Evolutionary conservation across 2,113 vertebrate species (phyloP).

Genomic region (Monopterus albus): DNA sequence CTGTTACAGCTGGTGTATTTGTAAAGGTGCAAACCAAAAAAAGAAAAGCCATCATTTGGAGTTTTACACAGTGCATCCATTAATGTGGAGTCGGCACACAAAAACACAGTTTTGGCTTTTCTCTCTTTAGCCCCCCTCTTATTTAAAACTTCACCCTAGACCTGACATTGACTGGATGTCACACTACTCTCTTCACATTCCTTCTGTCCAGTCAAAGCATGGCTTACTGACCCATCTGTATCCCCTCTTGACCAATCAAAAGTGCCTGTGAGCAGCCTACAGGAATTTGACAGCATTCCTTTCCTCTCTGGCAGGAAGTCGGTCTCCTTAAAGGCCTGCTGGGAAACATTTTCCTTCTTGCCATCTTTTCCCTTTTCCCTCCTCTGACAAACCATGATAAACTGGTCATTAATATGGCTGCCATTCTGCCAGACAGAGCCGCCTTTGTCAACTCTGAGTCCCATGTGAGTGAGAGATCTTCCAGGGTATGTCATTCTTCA

Average conservation of each 20-base stretch:
- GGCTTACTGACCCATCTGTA: constrained; percentile 57
- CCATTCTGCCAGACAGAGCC: constrained; percentile 66
- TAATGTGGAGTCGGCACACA: too few relatives aligned
- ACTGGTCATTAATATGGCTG: constrained; percentile 75
- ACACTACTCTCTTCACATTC: constrained; percentile 39
- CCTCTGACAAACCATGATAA: constrained; percentile 70
- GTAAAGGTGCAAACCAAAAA: background rate
- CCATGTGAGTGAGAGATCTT: constrained; percentile 65
- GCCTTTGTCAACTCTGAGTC: constrained; percentile 68
- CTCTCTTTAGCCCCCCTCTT: background rate
- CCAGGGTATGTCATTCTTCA: constrained; percentile 67
- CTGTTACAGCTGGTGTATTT: background rate
- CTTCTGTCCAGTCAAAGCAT: constrained; percentile 53
- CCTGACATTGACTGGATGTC: constrained; percentile 43
- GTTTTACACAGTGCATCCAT: too few relatives aligned
- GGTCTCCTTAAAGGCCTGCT: constrained; percentile 66
- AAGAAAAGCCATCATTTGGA: background rate
- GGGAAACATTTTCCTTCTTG: constrained; percentile 62
- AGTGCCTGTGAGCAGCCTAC: constrained; percentile 56
- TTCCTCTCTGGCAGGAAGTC: constrained; percentile 74
- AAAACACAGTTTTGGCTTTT: too few relatives aligned
- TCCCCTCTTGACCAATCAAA: constrained; percentile 70
- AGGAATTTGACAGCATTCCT: constrained; percentile 79
- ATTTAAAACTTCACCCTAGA: constrained; percentile 38
- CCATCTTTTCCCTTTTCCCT: constrained; percentile 57